phyloP scores from a whole-genome alignment of 2,888 invertebrate species.

The Pomacea canaliculata region DNA sequence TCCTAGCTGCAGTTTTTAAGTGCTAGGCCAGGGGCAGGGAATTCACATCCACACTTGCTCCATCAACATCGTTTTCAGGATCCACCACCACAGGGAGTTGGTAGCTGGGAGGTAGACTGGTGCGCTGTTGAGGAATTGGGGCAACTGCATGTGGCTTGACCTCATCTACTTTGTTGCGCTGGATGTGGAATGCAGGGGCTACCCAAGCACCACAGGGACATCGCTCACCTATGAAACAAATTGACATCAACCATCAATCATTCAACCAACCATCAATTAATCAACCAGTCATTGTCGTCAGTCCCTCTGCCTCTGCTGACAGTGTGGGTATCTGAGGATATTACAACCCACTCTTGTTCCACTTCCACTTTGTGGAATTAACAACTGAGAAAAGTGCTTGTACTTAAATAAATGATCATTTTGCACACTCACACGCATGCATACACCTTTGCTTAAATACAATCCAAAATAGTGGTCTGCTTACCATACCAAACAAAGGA shows the following conservation, averaged over 20 bases:
- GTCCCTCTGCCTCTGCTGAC: no score
- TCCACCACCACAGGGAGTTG: neutral
- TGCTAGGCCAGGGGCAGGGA: neutral
- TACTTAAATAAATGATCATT: no score
- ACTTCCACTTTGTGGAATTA: no score
- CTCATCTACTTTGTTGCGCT: constrained; percentile 90
- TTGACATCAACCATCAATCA: neutral
- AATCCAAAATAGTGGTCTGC: constrained; percentile 38
- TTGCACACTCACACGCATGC: no score
- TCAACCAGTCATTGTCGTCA: neutral
- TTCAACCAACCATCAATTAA: neutral
- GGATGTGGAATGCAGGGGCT: constrained; percentile 91
- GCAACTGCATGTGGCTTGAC: constrained; percentile 74
- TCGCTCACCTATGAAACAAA: constrained; percentile 78
- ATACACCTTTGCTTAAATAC: no score
- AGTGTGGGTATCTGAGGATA: no score
- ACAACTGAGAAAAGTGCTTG: no score
- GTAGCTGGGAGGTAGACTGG: neutral
- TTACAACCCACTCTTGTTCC: no score
- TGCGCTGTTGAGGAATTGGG: neutral
- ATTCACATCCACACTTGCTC: neutral
- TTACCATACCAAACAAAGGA: constrained; percentile 90
- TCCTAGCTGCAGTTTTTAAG: neutral
- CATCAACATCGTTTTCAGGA: neutral
- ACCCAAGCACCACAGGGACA: constrained; percentile 92